Evolutionary conservation across 2,797 vertebrate species (phyloP).

Genomic region (Percopsis omiscomaycus): DNA sequence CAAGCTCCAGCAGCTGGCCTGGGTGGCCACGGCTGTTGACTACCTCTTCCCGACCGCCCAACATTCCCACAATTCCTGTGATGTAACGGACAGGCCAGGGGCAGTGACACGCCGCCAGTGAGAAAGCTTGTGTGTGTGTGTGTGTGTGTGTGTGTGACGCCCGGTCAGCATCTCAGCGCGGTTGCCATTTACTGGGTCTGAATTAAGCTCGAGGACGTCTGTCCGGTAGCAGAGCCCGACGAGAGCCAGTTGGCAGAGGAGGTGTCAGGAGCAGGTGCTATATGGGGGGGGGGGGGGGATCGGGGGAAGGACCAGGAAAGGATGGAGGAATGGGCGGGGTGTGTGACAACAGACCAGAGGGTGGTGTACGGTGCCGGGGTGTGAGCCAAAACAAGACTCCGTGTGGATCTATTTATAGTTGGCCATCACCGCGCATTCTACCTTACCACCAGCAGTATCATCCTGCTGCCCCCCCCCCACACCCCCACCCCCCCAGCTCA

Average conservation of each 20-base stretch:
- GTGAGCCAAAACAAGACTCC: slow-evolving; percentile 72
- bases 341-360: slow-evolving; percentile 69
- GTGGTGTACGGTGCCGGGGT: slow-evolving; percentile 41
- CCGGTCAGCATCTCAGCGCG: slow-evolving; percentile 47
- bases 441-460: slow-evolving; percentile 59
- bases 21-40: not conserved
- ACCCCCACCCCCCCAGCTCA: slow-evolving; percentile 59
- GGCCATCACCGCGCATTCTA: slow-evolving; percentile 66
- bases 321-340: slow-evolving; percentile 59
- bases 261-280: slow-evolving; percentile 78
- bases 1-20: not conserved
- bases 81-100: not conserved
- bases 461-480: slow-evolving; percentile 64
- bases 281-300: slow-evolving; percentile 58
- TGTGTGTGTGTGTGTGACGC: slow-evolving; percentile 34
- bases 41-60: not conserved
- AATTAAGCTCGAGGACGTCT: slow-evolving; percentile 68
- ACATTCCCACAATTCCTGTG: not conserved
- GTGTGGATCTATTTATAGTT: slow-evolving; percentile 74
- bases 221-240: slow-evolving; percentile 73
- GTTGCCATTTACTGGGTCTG: slow-evolving; percentile 61
- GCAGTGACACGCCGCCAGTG: slow-evolving; percentile 24
- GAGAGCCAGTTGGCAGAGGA: slow-evolving; percentile 80
- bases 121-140: slow-evolving; percentile 7
- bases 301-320: slow-evolving; percentile 67